These are phyloP conservation scores for Neria commutata DNA, from an alignment of 2,888 invertebrate genomes.

Conservation along the genomic window DNA sequence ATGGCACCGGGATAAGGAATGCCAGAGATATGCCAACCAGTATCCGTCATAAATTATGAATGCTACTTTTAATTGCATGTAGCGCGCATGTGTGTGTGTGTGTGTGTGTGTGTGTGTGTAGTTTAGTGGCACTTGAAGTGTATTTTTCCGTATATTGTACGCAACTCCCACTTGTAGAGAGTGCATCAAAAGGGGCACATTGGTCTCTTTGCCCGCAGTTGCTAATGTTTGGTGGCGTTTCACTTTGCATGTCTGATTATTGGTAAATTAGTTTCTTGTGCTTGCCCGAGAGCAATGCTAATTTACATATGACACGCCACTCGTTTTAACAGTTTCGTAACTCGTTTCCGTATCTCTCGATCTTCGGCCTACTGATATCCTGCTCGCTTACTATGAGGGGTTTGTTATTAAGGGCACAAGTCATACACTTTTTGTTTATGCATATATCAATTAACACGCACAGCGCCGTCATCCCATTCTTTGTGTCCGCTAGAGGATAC, in stretches of 20 bases:
- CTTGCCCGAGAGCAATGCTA: conserved; percentile 39
- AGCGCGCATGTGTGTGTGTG: conserved; percentile 46
- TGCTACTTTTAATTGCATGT: conserved; percentile 10
- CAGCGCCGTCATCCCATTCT: conserved; percentile 1
- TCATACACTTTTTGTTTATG: conserved; percentile 36
- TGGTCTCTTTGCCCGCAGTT: not conserved
- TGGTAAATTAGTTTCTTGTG: conserved; percentile 30
- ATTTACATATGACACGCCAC: conserved; percentile 55
- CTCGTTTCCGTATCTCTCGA: conserved; percentile 19
- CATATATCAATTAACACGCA: conserved; percentile 37
- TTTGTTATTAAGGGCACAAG: conserved; percentile 24
- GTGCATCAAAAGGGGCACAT: too few species aligned
- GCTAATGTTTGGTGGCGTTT: conserved; percentile 45
- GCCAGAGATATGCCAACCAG: too few species aligned
- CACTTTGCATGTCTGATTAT: conserved; percentile 44
- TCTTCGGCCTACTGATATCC: conserved; percentile 19
- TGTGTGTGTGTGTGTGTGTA: conserved; percentile 36
- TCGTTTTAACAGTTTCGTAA: conserved; percentile 34
- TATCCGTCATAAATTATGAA: conserved; percentile 7
- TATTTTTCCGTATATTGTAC: conserved; percentile 14
- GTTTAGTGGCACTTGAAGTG: conserved; percentile 53
- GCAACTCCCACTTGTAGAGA: too few species aligned
- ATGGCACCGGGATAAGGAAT: conserved; percentile 23
- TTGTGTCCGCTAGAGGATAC: too few species aligned
- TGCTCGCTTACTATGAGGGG: conserved; percentile 1